Percentiles rank a stretch among this genome's conserved stretches.
Conservation (phyloP, 2,888 invertebrate genomes). For the Steinernema scapterisci region DNA sequence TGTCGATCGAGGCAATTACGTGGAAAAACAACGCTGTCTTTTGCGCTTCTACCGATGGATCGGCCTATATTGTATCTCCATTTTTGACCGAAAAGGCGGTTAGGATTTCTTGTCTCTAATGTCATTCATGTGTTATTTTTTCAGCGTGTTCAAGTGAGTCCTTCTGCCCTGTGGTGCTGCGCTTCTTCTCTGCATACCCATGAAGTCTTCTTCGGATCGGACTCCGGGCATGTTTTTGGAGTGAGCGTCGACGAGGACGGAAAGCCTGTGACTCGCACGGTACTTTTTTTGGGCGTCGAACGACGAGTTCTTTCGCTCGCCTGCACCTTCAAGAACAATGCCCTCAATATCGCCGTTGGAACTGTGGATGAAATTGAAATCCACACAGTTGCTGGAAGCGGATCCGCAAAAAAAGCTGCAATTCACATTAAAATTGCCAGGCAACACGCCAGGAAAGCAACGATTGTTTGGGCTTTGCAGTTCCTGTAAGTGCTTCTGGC, state of each 20-base stretch:
- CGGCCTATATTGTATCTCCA: conserved; percentile 43
- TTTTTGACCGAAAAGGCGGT: conserved; percentile 41
- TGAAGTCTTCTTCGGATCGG: conserved; percentile 13
- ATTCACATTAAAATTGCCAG: conserved; percentile 15
- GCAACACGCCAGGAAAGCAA: conserved; percentile 41
- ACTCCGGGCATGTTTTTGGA: not conserved
- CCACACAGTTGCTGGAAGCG: not conserved
- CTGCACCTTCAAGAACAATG: conserved; percentile 13
- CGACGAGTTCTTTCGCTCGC: not conserved
- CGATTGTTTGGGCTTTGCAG: conserved; percentile 56
- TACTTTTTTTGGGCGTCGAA: not conserved
- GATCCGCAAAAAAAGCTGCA: not conserved
- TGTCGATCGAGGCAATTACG: conserved; percentile 10
- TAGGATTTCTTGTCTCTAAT: not conserved
- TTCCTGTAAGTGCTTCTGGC: conserved; percentile 45
- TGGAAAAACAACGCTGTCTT: conserved; percentile 32
- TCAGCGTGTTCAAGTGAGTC: conserved; percentile 55
- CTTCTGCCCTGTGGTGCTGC: conserved; percentile 52
- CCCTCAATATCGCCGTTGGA: conserved; percentile 9
- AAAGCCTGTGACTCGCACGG: not conserved
- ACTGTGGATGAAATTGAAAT: conserved; percentile 23
- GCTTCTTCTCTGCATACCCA: conserved; percentile 34
- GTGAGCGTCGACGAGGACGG: not conserved
- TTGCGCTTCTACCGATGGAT: conserved; percentile 43
- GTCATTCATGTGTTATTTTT: not conserved